A percentile compares a stretch with the other conserved stretches of the same genome.
Evolutionary conservation across 2,113 vertebrate species (phyloP).

Genomic region (Myrmecobius fasciatus): DNA sequence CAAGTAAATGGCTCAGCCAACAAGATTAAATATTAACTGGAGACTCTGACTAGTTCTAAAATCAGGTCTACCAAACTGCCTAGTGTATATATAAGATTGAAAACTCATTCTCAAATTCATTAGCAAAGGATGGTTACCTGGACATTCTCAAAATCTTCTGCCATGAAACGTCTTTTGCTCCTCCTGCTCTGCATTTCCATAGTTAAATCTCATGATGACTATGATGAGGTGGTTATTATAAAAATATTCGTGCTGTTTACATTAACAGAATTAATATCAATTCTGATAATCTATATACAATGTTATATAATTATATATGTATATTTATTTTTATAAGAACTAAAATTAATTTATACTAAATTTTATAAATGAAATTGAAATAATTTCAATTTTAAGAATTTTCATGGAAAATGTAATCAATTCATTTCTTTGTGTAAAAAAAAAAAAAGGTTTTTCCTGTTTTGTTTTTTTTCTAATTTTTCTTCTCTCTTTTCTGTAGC

Average conservation of each 20-base stretch:
- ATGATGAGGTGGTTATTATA: slow-evolving; percentile 66
- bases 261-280: slow-evolving; percentile 45
- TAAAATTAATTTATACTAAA: not conserved
- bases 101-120: slow-evolving; percentile 43
- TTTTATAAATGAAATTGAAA: slow-evolving; percentile 31
- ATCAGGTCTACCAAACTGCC: slow-evolving; percentile 40
- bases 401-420: slow-evolving; percentile 17
- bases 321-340: slow-evolving; percentile 43
- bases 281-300: not conserved
- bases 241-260: slow-evolving; percentile 34
- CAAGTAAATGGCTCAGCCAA: slow-evolving; percentile 78
- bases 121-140: slow-evolving; percentile 62
- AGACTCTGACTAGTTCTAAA: slow-evolving; percentile 65
- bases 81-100: slow-evolving; percentile 67
- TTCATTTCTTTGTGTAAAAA: slow-evolving; percentile 28
- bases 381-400: slow-evolving; percentile 43
- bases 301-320: not conserved
- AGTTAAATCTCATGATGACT: slow-evolving; percentile 72
- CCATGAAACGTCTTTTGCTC: slow-evolving; percentile 83
- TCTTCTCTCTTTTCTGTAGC: slow-evolving; percentile 63
- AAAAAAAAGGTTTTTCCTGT: not conserved
- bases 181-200: slow-evolving; percentile 80
- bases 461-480: slow-evolving; percentile 44
- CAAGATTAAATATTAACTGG: slow-evolving; percentile 83
- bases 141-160: slow-evolving; percentile 61